Evolutionary conservation across 2,113 vertebrate species (phyloP), one percentile per base, ranked within the genome.

Genomic region (Cnemophilus loriae): DNA sequence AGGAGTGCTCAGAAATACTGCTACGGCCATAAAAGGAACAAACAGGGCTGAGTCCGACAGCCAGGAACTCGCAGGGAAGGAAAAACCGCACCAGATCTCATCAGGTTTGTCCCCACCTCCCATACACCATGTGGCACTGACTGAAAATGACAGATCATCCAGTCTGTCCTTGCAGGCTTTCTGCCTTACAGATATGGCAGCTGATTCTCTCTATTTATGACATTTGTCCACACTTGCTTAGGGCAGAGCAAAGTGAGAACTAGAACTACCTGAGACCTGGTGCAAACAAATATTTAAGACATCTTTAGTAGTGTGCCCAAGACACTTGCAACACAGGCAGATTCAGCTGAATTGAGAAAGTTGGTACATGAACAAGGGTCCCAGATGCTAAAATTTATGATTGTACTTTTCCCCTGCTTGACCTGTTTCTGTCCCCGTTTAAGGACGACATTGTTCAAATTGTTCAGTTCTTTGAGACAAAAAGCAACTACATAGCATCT

Each of bases 31-130:
- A 32, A 67, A 57, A 63, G 27, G 49, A 52, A 30, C 10, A 87
- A 63, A 47, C 3, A 16, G 5, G 28, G 32, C 32, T 44, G 57
- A 53, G 53, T 12, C 28, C 0, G 0, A 61, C 59, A 67, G 37
- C 20, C 47, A 80, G 87, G 26, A 87, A 41, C 32, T 13, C 15
- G 3, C 13, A 44, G 7, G n/a, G 33, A 41, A 69, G 67, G 33
- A 35, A 80, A 42, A 85, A 6, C 3, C 33, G 7, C 26, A 32
- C 14, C 41, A 83, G 33, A 73, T 23, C 11, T 6, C 19, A 30
- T 17, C 24, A 63, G 23, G 10, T 64, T 53, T 74, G 23, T 17
- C 69, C 35, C 64, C 33, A 57, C 13, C 28, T 83, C 41, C 49
- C 33, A 17, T 7, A 30, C 1, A 9, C 21, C n/a, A 10, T 0